These are phyloP conservation scores for Myodes glareolus DNA, from an alignment of 2,113 vertebrate species.

Conservation along the genomic window DNA sequence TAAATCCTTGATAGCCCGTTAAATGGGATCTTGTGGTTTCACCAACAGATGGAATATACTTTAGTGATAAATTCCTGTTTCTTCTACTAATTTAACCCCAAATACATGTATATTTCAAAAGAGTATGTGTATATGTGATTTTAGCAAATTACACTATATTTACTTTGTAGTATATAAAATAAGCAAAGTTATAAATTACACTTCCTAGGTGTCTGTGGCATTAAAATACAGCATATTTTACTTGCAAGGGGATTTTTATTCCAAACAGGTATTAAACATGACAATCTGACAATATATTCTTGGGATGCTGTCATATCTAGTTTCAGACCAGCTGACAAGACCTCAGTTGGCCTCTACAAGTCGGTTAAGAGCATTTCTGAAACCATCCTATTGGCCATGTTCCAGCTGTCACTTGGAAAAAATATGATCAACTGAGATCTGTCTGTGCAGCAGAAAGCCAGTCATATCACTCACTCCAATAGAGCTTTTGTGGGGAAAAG, in stretches of 20 bases:
- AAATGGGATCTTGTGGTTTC: no score
- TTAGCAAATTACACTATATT: background rate
- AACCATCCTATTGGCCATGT: constrained; percentile 36
- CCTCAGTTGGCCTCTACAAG: background rate
- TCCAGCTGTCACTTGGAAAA: constrained; percentile 52
- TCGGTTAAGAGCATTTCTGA: constrained; percentile 49
- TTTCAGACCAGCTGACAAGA: constrained; percentile 52
- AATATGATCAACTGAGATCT: constrained; percentile 28
- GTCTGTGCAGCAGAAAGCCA: constrained; percentile 40
- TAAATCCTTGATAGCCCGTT: no score
- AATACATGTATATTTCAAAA: constrained; percentile 3
- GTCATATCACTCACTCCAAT: constrained; percentile 39
- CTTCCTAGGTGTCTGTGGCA: background rate
- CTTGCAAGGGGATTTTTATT: constrained; percentile 39
- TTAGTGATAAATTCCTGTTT: background rate
- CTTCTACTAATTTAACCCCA: background rate
- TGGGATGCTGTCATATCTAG: constrained; percentile 36
- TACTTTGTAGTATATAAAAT: background rate
- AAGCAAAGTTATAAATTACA: background rate
- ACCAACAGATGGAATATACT: background rate
- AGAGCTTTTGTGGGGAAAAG: constrained; percentile 35
- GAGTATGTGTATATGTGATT: rapidly evolving
- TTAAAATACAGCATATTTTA: constrained; percentile 35
- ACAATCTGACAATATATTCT: constrained; percentile 39
- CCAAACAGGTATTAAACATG: constrained; percentile 36